Percentiles rank a stretch among this genome's conserved stretches.
These are phyloP conservation scores for Sakesphorus luctuosus DNA, from an alignment of 2,113 vertebrate species.

Conservation along the genomic window DNA sequence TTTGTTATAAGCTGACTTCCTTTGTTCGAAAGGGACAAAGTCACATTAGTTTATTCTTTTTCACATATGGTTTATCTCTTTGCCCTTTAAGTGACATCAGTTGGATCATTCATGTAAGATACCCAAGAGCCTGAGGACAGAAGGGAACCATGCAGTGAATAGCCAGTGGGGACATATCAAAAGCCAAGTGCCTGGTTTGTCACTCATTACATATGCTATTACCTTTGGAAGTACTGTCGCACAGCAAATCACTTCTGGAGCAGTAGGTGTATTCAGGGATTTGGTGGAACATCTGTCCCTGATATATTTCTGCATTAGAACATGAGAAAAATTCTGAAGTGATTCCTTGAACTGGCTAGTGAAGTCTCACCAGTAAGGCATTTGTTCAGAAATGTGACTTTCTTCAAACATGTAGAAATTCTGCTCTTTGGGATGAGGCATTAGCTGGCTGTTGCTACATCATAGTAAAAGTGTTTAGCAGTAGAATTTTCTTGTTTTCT, in stretches of 20 bases:
- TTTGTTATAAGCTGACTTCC: background rate
- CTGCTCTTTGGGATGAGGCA: background rate
- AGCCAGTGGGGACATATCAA: constrained; percentile 22
- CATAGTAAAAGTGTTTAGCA: background rate
- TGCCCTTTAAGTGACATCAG: constrained; percentile 38
- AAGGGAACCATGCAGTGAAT: constrained; percentile 7
- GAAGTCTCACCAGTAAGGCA: background rate
- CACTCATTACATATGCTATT: background rate
- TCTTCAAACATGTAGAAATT: background rate
- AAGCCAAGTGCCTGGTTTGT: constrained; percentile 1
- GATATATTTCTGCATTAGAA: background rate
- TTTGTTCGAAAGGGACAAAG: constrained; percentile 8
- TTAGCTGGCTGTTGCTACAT: background rate
- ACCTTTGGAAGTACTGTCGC: background rate
- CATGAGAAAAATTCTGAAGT: background rate
- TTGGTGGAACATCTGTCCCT: constrained; percentile 11
- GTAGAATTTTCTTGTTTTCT: background rate
- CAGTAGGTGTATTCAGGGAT: background rate
- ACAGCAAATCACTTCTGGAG: background rate
- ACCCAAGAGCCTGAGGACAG: constrained; percentile 11
- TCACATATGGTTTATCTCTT: constrained; percentile 47
- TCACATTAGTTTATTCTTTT: background rate
- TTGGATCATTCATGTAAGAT: background rate
- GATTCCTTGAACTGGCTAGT: background rate
- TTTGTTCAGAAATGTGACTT: background rate